Conservation (phyloP, 2,113 vertebrate species). For the Otis tarda region DNA sequence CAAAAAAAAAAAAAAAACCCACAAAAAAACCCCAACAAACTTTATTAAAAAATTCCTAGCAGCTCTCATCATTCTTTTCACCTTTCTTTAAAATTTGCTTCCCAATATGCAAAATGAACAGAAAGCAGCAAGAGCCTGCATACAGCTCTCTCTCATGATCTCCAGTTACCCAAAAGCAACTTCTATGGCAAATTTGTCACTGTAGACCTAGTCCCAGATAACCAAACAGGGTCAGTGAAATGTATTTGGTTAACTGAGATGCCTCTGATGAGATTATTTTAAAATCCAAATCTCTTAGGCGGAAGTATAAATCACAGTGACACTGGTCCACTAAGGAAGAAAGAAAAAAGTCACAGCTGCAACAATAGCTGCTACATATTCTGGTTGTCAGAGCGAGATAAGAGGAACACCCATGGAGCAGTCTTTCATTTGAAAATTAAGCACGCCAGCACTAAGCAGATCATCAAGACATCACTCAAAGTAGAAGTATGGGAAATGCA, state of each 20-base stretch:
- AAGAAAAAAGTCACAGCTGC: background rate
- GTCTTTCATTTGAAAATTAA: background rate
- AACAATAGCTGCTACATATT: background rate
- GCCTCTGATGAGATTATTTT: background rate
- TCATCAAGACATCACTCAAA: background rate
- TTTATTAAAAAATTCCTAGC: slow-evolving; percentile 31
- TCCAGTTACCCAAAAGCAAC: background rate
- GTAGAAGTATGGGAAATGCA: background rate
- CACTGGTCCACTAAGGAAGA: background rate
- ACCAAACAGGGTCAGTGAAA: background rate
- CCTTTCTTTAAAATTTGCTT: background rate
- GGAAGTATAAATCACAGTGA: background rate
- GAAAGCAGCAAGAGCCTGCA: background rate
- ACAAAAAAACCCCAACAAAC: no score
- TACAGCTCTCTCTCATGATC: background rate
- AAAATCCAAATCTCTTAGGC: background rate
- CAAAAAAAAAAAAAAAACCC: background rate
- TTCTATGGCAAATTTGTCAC: background rate
- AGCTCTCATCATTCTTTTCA: background rate
- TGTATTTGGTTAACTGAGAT: background rate
- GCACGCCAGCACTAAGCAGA: background rate
- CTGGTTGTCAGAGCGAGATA: background rate
- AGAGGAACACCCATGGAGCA: background rate
- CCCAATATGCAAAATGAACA: background rate
- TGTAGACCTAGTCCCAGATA: background rate